Percentiles rank a stretch among this genome's conserved stretches.
These are phyloP conservation scores for Dryas iulia DNA, from an alignment of 1,140 invertebrate genomes.

Conservation along the genomic window DNA sequence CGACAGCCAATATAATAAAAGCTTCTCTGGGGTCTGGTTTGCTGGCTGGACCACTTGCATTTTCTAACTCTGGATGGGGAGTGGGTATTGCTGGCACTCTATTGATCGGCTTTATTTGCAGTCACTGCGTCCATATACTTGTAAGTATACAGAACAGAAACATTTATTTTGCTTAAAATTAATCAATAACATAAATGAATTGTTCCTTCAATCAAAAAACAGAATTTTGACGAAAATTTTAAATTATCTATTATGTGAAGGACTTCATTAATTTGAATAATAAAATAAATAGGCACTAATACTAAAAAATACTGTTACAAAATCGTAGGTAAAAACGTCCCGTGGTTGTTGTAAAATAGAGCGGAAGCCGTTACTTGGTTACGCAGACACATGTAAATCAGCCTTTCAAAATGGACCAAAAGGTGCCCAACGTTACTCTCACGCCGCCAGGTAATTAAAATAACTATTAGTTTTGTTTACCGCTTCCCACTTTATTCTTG, in stretches of 20 bases:
- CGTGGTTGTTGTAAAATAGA: conserved; percentile 84
- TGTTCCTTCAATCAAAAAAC: too few species aligned
- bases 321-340: conserved; percentile 84
- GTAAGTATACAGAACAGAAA: conserved; percentile 77
- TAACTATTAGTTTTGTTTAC: too few species aligned
- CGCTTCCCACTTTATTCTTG: too few species aligned
- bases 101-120: conserved; percentile 87
- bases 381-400: conserved; percentile 88
- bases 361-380: conserved; percentile 85
- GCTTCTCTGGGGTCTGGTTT: conserved; percentile 93
- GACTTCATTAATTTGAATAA: too few species aligned
- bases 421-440: conserved; percentile 80
- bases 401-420: conserved; percentile 88
- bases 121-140: conserved; percentile 90
- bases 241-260: too few species aligned
- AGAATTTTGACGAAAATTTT: too few species aligned
- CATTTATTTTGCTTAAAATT: too few species aligned
- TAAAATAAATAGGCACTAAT: too few species aligned
- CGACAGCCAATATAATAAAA: conserved; percentile 90
- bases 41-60: conserved; percentile 92
- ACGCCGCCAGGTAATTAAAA: conserved; percentile 81
- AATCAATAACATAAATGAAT: too few species aligned
- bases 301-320: not conserved
- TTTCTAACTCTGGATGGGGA: conserved; percentile 89
- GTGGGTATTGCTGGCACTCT: conserved; percentile 87